Base-by-base conservation (phyloP, 2,113 vertebrate species). In the Dromaius novaehollandiae region DNA sequence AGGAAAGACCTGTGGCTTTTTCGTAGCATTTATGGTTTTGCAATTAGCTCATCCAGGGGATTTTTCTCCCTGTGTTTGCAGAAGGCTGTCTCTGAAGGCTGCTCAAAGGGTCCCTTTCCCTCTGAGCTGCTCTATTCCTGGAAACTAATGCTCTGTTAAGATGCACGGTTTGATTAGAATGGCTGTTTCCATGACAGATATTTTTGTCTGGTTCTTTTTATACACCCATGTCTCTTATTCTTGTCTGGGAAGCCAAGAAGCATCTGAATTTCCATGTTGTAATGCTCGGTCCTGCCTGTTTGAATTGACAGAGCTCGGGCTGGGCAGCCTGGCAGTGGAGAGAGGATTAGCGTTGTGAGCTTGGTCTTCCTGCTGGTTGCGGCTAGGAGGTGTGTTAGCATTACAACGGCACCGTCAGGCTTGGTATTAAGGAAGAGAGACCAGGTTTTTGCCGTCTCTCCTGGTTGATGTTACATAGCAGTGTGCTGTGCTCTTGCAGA, bases 171-270 rank as follows among this genome's bases (percentile, higher is more conserved):
- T 18, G 40, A 50, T 56, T 21, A 51, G 79, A 53, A 65, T 65
- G 58, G 18, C 56, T 0, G 32, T 86, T 82, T 60, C 70, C 82
- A n/a, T 60, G 18, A 28, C 36, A 15, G 63, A 68, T 76, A 32
- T 80, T 86, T 85, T 32, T 36, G 56, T 89, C 81, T 11, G 21
- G 12, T 19, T 78, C 56, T 89, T 70, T 93, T 81, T 58, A 51
- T 46, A 58, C 7, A 9, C 61, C 34, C 28, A 0, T 0, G 20
- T 21, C 74, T 53, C 53, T 4, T 32, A 40, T n/a, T 5, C 50
- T 42, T 1, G 21, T 9, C 48, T 36, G 77, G 38, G 38, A 36
- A 81, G 51, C 60, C 36, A 18, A 12, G 74, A 22, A 38, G 42
- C n/a, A 3, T 8, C 53, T 42, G n/a, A 9, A 7, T 83, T 82